Percentiles rank a stretch among this genome's conserved stretches.
These are phyloP conservation scores for Aricia agestis DNA, from an alignment of 1,140 invertebrate species.

Conservation along the genomic window DNA sequence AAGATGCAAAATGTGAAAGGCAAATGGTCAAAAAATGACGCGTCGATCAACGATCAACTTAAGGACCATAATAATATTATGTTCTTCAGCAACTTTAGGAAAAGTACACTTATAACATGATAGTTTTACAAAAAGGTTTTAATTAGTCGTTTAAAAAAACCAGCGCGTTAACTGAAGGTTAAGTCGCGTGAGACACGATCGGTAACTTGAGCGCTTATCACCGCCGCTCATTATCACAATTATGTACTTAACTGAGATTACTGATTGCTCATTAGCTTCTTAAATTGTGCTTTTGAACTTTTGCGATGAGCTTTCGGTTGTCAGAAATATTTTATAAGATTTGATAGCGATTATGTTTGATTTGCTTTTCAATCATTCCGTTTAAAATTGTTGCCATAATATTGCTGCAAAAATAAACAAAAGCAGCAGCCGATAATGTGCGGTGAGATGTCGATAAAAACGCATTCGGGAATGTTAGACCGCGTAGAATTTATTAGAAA, in stretches of 20 bases:
- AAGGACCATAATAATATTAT: too few relatives aligned
- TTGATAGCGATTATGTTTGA: too few relatives aligned
- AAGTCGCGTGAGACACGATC: constrained; percentile 9
- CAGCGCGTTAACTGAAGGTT: not conserved
- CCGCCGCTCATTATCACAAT: constrained; percentile 3
- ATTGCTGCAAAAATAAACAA: not conserved
- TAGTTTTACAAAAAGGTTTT: not conserved
- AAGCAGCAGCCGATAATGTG: not conserved
- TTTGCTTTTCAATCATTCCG: too few relatives aligned
- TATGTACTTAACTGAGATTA: not conserved
- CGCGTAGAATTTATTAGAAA: constrained; percentile 9
- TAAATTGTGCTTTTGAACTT: too few relatives aligned
- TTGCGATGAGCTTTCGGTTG: too few relatives aligned
- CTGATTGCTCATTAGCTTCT: not conserved
- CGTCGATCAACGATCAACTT: too few relatives aligned
- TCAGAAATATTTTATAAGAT: too few relatives aligned
- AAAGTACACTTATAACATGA: too few relatives aligned
- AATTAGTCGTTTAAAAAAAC: constrained; percentile 4
- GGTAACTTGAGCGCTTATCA: constrained; percentile 6
- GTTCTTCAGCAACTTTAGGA: too few relatives aligned
- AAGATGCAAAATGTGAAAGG: too few relatives aligned
- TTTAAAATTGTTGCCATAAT: not conserved
- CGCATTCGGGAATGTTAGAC: constrained; percentile 6
- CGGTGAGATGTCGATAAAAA: constrained; percentile 2
- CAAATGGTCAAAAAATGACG: too few relatives aligned